phyloP scores from a whole-genome alignment of 1,140 invertebrate species.

The Plutomurus gul region DNA sequence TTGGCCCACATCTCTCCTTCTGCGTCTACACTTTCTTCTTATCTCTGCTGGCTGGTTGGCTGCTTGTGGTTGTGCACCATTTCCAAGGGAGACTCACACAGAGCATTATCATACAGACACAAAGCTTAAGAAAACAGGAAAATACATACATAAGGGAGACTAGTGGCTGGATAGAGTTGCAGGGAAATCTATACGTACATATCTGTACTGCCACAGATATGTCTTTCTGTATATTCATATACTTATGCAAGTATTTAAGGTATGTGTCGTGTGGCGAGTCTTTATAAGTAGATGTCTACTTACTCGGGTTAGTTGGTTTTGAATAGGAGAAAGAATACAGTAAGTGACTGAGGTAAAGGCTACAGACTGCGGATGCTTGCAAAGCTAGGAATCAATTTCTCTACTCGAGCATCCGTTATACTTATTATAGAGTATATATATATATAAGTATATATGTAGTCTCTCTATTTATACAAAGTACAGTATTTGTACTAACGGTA shows the following conservation, averaged over 20 bases:
- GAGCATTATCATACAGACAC: neutral
- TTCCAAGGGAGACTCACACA: neutral
- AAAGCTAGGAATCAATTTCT: neutral
- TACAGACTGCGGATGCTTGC: neutral
- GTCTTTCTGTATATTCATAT: no score
- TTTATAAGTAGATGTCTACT: no score
- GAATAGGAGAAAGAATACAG: neutral
- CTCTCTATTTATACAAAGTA: no score
- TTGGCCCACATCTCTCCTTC: neutral
- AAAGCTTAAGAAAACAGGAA: no score
- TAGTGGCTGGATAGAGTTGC: no score
- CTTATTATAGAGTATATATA: neutral
- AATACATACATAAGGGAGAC: no score
- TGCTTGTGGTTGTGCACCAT: neutral
- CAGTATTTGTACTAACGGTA: no score
- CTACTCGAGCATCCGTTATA: neutral
- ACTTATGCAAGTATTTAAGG: no score
- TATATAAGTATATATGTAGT: neutral
- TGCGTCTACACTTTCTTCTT: neutral
- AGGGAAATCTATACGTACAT: no score
- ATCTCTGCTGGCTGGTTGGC: neutral
- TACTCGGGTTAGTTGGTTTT: no score
- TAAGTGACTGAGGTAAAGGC: neutral
- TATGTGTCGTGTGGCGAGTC: neutral
- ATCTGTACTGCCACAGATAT: no score